Percentiles rank a stretch among this genome's conserved stretches.
These are phyloP conservation scores for Morelia viridis DNA, from an alignment of 2,797 vertebrate species.

Conservation along the genomic window DNA sequence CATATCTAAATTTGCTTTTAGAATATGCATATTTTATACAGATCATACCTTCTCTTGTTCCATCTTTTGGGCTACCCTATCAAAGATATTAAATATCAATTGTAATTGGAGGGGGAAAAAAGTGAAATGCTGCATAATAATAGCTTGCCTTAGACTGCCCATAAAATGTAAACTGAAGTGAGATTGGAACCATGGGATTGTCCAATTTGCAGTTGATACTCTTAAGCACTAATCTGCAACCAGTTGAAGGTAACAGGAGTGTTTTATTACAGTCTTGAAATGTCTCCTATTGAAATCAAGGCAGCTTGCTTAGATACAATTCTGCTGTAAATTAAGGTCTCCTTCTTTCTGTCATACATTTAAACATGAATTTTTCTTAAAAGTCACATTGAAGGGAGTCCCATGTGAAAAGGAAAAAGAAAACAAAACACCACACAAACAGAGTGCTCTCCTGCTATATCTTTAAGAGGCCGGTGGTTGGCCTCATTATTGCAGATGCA, in stretches of 20 bases:
- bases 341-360: neutral
- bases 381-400: conserved; percentile 47
- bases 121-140: neutral
- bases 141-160: neutral
- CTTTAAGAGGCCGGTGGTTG: conserved; percentile 50
- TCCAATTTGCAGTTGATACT: neutral
- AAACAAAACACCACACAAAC: conserved; percentile 23
- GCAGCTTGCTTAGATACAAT: neutral
- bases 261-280: neutral
- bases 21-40: neutral
- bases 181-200: neutral
- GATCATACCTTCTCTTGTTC: neutral
- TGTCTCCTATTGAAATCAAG: neutral
- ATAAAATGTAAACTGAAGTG: neutral
- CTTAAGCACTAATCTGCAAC: neutral
- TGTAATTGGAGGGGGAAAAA: neutral
- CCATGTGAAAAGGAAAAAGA: conserved; percentile 30
- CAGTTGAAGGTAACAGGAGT: neutral
- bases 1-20: neutral
- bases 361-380: conserved; percentile 13
- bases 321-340: neutral
- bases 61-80: neutral
- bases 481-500: conserved; percentile 50
- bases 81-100: neutral
- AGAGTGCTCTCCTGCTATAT: conserved; percentile 22